Evolutionary conservation across 1,140 invertebrate species (phyloP).

Genomic region (Gyrodactylus salaris): DNA sequence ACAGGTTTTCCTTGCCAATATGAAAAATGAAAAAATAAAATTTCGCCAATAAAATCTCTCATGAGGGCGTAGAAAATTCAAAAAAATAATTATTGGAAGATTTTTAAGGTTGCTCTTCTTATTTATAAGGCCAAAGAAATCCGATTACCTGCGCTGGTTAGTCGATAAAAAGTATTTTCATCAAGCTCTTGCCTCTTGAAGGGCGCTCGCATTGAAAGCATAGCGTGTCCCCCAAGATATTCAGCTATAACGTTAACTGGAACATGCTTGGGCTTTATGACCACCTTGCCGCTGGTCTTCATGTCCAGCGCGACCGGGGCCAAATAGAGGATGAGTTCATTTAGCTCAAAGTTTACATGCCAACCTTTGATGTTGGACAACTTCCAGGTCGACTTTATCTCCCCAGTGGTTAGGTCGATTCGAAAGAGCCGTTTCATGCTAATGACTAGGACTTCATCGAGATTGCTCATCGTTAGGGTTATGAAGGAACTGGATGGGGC

Average conservation of each 20-base stretch:
- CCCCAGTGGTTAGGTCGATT: slow-evolving; percentile 59
- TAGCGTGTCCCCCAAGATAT: neutral
- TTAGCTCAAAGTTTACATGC: slow-evolving; percentile 97
- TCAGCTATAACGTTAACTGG: slow-evolving; percentile 8
- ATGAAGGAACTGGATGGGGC: neutral
- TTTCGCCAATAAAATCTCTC: too few relatives aligned
- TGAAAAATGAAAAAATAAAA: neutral
- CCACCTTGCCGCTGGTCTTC: neutral
- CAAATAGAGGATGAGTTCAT: slow-evolving; percentile 15
- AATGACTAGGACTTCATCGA: neutral
- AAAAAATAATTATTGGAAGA: too few relatives aligned
- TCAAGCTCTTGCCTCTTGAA: slow-evolving; percentile 5
- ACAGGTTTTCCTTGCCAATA: too few relatives aligned
- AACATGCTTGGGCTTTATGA: slow-evolving; percentile 8
- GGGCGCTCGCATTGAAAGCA: neutral
- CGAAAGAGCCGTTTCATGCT: slow-evolving; percentile 16
- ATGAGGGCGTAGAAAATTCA: too few relatives aligned
- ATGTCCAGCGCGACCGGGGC: neutral
- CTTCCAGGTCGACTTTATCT: slow-evolving; percentile 82
- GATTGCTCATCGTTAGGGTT: neutral
- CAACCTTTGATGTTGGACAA: slow-evolving; percentile 82
- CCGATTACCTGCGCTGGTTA: slow-evolving; percentile 7
- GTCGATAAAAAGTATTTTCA: slow-evolving; percentile 7
- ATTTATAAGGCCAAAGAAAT: slow-evolving; percentile 7
- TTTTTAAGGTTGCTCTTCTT: too few relatives aligned